A percentile compares a stretch with the other conserved stretches of the same genome.
phyloP scores from a whole-genome alignment of 2,888 invertebrate genomes.

The Cephus spinipes region DNA sequence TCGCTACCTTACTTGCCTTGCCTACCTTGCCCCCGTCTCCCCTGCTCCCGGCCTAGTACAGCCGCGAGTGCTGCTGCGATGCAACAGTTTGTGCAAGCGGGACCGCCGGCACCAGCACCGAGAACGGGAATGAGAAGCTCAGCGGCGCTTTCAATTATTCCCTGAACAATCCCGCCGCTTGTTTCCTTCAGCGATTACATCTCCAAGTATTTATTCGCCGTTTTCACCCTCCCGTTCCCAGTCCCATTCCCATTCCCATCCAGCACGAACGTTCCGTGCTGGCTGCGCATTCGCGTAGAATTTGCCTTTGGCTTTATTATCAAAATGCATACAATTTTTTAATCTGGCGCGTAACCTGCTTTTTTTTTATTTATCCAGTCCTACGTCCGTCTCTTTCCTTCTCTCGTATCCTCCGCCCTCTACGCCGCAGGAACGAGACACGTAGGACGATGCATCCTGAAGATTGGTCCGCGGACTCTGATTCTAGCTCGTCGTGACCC shows the following conservation, averaged over 20 bases:
- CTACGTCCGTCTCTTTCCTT: conserved; percentile 10
- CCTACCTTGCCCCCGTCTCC: not conserved
- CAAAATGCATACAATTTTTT: not conserved
- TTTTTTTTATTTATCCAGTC: conserved; percentile 7
- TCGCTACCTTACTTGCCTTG: not conserved
- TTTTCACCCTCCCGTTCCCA: conserved; percentile 24
- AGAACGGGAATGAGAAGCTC: conserved; percentile 65
- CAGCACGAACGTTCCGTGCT: conserved; percentile 22
- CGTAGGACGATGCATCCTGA: not conserved
- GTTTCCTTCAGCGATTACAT: conserved; percentile 67
- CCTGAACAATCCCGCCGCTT: conserved; percentile 66
- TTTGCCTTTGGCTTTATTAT: not conserved
- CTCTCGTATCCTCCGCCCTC: conserved; percentile 4
- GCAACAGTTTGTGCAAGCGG: conserved; percentile 16
- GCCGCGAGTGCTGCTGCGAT: conserved; percentile 22
- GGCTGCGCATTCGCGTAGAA: conserved; percentile 1
- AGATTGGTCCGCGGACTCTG: not conserved
- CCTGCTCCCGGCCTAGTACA: not conserved
- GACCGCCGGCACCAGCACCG: conserved; percentile 33
- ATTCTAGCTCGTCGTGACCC: not conserved
- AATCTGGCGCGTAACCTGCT: conserved; percentile 4
- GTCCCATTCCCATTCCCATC: conserved; percentile 20
- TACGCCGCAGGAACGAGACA: not conserved
- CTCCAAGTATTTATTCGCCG: conserved; percentile 65
- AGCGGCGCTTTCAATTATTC: conserved; percentile 68